Percentiles rank a stretch among this genome's conserved stretches.
phyloP scores from a whole-genome alignment of 2,113 vertebrate species.

The Vanacampus margaritifer region DNA sequence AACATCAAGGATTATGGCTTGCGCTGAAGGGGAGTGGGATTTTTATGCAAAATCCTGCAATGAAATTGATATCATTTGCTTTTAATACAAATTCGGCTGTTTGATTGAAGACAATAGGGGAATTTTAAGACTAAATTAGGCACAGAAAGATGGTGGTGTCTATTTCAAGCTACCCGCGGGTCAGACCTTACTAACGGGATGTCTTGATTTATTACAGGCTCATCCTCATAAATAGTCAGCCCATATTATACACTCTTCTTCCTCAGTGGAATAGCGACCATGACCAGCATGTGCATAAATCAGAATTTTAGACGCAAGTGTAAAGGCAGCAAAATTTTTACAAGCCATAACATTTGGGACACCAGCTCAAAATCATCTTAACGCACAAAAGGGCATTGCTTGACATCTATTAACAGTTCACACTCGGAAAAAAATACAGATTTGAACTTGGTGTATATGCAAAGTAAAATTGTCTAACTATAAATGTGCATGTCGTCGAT shows the following conservation, averaged over 20 bases:
- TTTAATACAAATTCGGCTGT: slow-evolving; percentile 1
- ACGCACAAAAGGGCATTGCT: background rate
- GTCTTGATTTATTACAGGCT: slow-evolving; percentile 32
- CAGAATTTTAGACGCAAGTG: background rate
- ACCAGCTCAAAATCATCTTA: background rate
- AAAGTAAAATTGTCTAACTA: too few relatives aligned
- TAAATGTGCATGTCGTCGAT: too few relatives aligned
- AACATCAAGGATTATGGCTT: slow-evolving; percentile 3
- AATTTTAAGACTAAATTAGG: slow-evolving; percentile 1
- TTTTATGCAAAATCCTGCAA: background rate
- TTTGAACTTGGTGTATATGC: too few relatives aligned
- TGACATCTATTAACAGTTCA: too few relatives aligned
- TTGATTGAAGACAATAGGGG: slow-evolving; percentile 9
- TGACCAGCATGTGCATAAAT: slow-evolving; percentile 21
- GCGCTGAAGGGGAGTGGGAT: background rate
- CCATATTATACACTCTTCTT: slow-evolving; percentile 27
- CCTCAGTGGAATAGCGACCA: slow-evolving; percentile 16
- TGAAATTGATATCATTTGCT: background rate
- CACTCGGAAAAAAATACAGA: too few relatives aligned
- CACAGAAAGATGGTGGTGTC: background rate
- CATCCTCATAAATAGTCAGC: slow-evolving; percentile 35
- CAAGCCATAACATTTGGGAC: background rate
- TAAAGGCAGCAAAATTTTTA: background rate
- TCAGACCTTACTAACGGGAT: slow-evolving; percentile 17
- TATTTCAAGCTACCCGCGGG: slow-evolving; percentile 19